phyloP scores from a whole-genome alignment of 2,797 vertebrate species.

The Enteromius paludinosus region DNA sequence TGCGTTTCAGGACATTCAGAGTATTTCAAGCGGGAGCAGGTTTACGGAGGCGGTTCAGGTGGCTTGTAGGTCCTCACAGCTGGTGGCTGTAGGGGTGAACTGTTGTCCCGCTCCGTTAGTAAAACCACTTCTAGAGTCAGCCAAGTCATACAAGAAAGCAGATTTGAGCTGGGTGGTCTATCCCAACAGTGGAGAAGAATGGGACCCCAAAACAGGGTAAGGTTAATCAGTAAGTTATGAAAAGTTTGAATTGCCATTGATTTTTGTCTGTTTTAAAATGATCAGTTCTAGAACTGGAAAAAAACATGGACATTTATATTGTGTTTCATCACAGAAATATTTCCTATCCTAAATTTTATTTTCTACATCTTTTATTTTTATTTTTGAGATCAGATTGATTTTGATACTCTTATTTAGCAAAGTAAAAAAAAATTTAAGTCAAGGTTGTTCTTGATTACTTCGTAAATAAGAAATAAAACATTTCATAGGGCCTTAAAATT shows the following conservation, averaged over 20 bases:
- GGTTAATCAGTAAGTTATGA: constrained; percentile 37
- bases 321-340: background rate
- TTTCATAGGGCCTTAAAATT: background rate
- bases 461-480: background rate
- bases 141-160: constrained; percentile 60
- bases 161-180: constrained; percentile 81
- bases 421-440: background rate
- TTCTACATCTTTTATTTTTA: background rate
- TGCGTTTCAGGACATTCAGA: constrained; percentile 68
- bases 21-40: constrained; percentile 77
- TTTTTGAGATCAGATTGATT: background rate
- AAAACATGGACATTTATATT: constrained; percentile 2
- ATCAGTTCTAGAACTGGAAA: background rate
- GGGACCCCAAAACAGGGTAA: constrained; percentile 76
- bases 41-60: constrained; percentile 75
- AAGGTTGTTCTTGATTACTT: background rate
- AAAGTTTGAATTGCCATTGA: background rate
- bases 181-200: constrained; percentile 83
- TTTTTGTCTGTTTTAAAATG: background rate
- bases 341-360: background rate
- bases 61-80: constrained; percentile 70
- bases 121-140: constrained; percentile 76
- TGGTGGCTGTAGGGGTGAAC: constrained; percentile 83
- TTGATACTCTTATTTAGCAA: background rate
- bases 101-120: constrained; percentile 77